A percentile compares a stretch with the other conserved stretches of the same genome.
These are phyloP conservation scores for Ylistrum balloti DNA, from an alignment of 1,140 invertebrate genomes.

Conservation along the genomic window DNA sequence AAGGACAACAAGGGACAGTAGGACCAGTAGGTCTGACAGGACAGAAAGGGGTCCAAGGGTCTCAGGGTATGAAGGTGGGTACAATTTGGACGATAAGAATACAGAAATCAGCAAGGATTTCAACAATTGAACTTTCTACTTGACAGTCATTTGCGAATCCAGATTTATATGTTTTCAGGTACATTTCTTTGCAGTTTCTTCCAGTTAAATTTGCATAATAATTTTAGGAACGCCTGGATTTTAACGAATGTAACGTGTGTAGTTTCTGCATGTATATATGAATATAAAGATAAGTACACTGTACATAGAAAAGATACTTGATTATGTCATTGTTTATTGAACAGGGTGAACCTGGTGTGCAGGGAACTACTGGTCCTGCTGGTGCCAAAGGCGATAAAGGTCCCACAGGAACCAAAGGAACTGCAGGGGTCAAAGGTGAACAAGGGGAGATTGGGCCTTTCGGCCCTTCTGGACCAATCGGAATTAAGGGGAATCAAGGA, in stretches of 20 bases:
- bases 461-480: conserved; percentile 59
- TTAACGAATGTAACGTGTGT: too few species aligned
- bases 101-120: too few species aligned
- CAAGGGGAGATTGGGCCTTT: conserved; percentile 10
- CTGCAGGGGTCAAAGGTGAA: conserved; percentile 38
- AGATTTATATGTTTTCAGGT: too few species aligned
- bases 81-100: not conserved
- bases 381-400: conserved; percentile 43
- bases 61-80: not conserved
- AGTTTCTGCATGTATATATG: not conserved
- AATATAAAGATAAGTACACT: too few species aligned
- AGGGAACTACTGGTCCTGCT: conserved; percentile 15
- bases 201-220: too few species aligned
- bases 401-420: not conserved
- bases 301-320: not conserved
- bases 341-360: conserved; percentile 42
- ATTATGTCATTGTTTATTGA: not conserved
- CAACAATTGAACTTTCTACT: too few species aligned
- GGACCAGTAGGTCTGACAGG: not conserved
- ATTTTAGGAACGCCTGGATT: too few species aligned
- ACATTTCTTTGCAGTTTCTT: too few species aligned
- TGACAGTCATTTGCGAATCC: too few species aligned
- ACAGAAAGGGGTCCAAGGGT: not conserved
- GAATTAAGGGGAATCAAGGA: conserved; percentile 56
- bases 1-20: not conserved